Evolutionary conservation across 2,888 invertebrate species (phyloP).

Genomic region (Drosophila buzzatii): DNA sequence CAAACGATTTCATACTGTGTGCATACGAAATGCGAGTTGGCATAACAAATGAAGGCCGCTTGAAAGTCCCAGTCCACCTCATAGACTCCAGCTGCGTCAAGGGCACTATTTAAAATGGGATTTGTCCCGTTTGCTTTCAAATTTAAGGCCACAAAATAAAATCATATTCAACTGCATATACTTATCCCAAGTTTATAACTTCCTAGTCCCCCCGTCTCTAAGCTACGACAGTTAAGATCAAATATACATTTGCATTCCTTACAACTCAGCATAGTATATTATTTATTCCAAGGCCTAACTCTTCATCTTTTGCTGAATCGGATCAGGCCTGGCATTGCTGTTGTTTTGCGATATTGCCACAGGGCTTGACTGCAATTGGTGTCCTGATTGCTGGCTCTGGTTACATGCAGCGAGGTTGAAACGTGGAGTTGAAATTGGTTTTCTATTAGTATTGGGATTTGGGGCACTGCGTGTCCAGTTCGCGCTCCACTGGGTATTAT

Average conservation of each 20-base stretch:
- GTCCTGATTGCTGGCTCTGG: neutral
- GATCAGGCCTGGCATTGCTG: neutral
- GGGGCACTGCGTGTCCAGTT: slow-evolving; percentile 8
- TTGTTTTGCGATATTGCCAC: neutral
- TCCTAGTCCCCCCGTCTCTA: too few species aligned
- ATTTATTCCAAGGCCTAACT: neutral
- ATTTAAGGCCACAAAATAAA: too few species aligned
- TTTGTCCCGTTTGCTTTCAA: neutral
- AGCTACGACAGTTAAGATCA: too few species aligned
- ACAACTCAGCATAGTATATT: neutral
- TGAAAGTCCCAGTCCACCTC: neutral
- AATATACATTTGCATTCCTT: too few species aligned
- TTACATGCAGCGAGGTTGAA: neutral
- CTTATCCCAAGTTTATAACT: too few species aligned
- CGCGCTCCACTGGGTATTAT: neutral
- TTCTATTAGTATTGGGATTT: slow-evolving; percentile 3
- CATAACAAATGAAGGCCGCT: neutral
- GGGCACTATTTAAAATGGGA: neutral
- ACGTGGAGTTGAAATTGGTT: neutral
- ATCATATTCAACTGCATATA: too few species aligned
- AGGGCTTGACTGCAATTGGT: slow-evolving; percentile 4
- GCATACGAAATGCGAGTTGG: neutral
- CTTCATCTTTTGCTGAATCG: neutral
- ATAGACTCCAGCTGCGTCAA: neutral
- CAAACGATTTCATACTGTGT: neutral